A percentile compares a stretch with the other conserved stretches of the same genome.
Evolutionary conservation across 64 coral and sea anemone species (phyloP).

Genomic region (Stichodactyla mertensii): DNA sequence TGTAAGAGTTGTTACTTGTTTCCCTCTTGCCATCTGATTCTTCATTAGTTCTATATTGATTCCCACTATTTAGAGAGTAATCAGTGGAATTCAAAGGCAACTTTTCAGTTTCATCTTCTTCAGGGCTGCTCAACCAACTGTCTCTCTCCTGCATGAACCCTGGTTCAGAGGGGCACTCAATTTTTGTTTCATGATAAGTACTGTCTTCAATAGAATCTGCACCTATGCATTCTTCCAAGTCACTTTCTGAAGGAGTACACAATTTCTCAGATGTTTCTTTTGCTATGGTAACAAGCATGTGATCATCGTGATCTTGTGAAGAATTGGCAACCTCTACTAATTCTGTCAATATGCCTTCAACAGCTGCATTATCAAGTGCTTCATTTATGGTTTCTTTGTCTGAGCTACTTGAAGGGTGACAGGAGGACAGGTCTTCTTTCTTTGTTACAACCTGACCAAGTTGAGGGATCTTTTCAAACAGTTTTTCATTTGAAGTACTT

Average conservation of each 20-base stretch:
- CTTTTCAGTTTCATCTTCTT: slow-evolving; percentile 29
- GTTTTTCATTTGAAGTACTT: neutral
- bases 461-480: neutral
- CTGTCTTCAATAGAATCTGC: neutral
- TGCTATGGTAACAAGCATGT: neutral
- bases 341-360: neutral
- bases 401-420: neutral
- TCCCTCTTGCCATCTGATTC: neutral
- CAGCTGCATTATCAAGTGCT: neutral
- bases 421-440: neutral
- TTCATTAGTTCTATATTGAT: neutral
- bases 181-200: neutral
- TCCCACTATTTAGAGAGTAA: neutral
- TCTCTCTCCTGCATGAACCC: slow-evolving; percentile 30
- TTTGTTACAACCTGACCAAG: neutral
- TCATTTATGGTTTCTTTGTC: neutral
- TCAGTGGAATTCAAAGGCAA: neutral
- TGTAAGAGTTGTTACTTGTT: too few species aligned
- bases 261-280: neutral
- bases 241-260: neutral
- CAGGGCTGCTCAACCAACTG: slow-evolving; percentile 76
- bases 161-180: neutral
- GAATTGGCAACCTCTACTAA: neutral
- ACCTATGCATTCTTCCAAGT: neutral
- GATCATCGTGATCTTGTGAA: neutral